phyloP scores from a whole-genome alignment of 2,113 vertebrate species.

The Macaca mulatta region DNA sequence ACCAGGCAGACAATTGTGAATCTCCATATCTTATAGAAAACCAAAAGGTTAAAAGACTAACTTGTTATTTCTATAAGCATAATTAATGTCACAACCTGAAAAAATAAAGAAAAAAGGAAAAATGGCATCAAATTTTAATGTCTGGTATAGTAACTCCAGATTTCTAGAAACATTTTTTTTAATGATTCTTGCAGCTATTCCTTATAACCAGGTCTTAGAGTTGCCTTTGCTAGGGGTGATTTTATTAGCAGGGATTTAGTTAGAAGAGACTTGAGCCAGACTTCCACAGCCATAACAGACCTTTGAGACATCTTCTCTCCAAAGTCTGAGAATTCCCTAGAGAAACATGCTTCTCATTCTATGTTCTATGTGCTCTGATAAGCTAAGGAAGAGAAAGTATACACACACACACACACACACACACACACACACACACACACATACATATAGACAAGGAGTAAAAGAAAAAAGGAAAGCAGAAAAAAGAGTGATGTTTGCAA shows the following conservation, averaged over 20 bases:
- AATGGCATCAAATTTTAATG: background rate
- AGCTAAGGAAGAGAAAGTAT: background rate
- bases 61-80: background rate
- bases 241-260: background rate
- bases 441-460: no score
- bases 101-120: background rate
- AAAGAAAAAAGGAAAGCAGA: background rate
- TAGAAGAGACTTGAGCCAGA: no score
- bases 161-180: background rate
- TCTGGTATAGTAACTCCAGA: background rate
- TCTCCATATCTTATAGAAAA: background rate
- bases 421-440: no score
- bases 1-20: no score
- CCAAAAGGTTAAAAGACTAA: background rate
- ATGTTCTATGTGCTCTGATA: background rate
- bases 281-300: accelerated
- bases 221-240: background rate
- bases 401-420: no score
- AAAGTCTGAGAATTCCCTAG: background rate
- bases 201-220: background rate
- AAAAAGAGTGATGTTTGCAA: background rate
- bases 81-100: background rate
- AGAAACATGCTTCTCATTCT: background rate
- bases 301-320: background rate
- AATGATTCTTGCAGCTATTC: background rate